These are phyloP conservation scores for Mechanitis messenoides DNA, from an alignment of 2,888 invertebrate genomes.

Conservation along the genomic window DNA sequence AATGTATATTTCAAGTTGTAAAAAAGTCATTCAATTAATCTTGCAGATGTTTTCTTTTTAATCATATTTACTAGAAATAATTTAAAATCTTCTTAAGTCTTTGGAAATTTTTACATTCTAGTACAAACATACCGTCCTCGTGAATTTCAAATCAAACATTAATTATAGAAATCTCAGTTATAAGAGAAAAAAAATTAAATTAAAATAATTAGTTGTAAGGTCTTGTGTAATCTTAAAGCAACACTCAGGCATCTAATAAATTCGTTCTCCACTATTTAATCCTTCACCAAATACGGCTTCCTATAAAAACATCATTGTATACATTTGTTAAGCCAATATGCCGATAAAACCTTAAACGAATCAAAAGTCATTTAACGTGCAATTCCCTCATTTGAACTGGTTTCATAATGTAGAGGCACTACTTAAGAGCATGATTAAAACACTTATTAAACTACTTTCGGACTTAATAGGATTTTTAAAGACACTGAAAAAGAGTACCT, in stretches of 20 bases:
- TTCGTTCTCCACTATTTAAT: conserved; percentile 2
- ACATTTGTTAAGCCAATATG: conserved; percentile 17
- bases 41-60: neutral
- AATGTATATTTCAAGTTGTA: neutral
- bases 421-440: neutral
- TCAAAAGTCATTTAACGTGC: conserved; percentile 8
- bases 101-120: too few species aligned
- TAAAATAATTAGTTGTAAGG: neutral
- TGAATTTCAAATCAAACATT: too few species aligned
- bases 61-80: too few species aligned
- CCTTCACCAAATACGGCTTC: conserved; percentile 12
- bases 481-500: too few species aligned
- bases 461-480: too few species aligned
- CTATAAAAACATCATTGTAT: conserved; percentile 15
- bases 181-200: too few species aligned
- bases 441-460: too few species aligned
- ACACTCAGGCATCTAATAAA: neutral
- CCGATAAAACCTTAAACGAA: conserved; percentile 17
- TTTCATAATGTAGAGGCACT: neutral
- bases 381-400: conserved; percentile 6
- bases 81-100: too few species aligned
- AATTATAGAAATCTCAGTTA: too few species aligned
- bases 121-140: too few species aligned
- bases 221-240: neutral
- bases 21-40: neutral